Percentiles rank a stretch among this genome's conserved stretches.
These are phyloP conservation scores for Erpobdella octoculata DNA, from an alignment of 2,888 invertebrate species.

Conservation along the genomic window DNA sequence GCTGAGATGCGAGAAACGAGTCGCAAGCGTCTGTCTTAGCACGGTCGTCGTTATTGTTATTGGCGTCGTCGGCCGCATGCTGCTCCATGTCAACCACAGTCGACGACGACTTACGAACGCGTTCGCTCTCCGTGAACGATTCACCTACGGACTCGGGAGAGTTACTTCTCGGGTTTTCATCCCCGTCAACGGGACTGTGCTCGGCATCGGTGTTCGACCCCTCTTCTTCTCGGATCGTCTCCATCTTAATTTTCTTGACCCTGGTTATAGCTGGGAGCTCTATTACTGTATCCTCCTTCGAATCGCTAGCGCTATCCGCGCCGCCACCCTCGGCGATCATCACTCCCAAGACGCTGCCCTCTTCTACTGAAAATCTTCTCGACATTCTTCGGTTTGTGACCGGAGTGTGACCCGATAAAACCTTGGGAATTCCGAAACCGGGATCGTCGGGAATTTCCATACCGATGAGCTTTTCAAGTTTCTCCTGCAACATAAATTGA, in stretches of 20 bases:
- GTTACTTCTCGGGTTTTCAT: neutral
- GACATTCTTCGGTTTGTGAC: constrained; percentile 5
- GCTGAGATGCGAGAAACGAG: neutral
- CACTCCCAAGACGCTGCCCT: constrained; percentile 21
- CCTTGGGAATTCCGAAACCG: neutral
- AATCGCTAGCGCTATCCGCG: neutral
- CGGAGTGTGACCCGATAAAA: neutral
- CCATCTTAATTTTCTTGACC: constrained; percentile 17
- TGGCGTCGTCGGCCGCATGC: constrained; percentile 3
- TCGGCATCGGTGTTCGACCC: constrained; percentile 12
- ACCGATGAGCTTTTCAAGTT: constrained; percentile 24
- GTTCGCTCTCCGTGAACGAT: neutral
- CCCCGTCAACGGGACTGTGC: neutral
- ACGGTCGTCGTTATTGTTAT: neutral
- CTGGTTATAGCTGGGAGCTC: constrained; percentile 21
- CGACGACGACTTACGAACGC: neutral
- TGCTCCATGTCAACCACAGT: neutral
- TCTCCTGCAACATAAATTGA: constrained; percentile 11
- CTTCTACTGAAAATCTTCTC: constrained; percentile 20
- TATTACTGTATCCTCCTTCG: constrained; percentile 18
- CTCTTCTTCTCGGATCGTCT: constrained; percentile 23
- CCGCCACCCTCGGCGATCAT: neutral
- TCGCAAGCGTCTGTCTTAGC: neutral
- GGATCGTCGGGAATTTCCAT: constrained; percentile 22
- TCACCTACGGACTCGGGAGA: neutral